Percentiles rank a stretch among this genome's conserved stretches.
These are phyloP conservation scores for Drosophila insularis DNA, from an alignment of 1,140 invertebrate genomes.

Conservation along the genomic window DNA sequence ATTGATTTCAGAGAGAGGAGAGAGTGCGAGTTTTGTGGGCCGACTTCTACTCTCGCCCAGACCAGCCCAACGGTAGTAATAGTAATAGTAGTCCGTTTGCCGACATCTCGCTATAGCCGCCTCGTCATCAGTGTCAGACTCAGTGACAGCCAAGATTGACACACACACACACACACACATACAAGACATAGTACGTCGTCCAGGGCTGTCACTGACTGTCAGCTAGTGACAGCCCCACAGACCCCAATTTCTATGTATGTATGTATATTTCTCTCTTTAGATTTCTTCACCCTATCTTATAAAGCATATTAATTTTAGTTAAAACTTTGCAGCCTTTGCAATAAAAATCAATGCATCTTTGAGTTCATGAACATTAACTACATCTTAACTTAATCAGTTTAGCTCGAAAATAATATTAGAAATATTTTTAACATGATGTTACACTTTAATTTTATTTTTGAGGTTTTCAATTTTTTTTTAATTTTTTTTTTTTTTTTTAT, in stretches of 20 bases:
- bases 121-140: constrained; percentile 52
- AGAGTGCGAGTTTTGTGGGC: background rate
- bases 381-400: too few species aligned
- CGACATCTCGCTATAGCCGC: constrained; percentile 13
- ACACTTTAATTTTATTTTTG: too few species aligned
- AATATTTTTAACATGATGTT: too few species aligned
- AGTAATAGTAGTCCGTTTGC: background rate
- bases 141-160: constrained; percentile 34
- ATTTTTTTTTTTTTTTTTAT: too few species aligned
- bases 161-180: constrained; percentile 8
- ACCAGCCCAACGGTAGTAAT: constrained; percentile 1
- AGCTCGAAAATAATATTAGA: too few species aligned
- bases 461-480: too few species aligned
- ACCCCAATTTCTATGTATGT: constrained; percentile 10
- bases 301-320: background rate
- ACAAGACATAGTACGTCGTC: constrained; percentile 21
- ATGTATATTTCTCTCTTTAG: background rate
- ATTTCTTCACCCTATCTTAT: background rate
- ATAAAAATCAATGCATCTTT: too few species aligned
- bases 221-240: constrained; percentile 33
- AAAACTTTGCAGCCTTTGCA: too few species aligned
- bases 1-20: constrained; percentile 14
- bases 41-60: background rate
- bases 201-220: constrained; percentile 45
- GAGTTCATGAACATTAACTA: too few species aligned